Percentiles rank a stretch among this genome's conserved stretches.
phyloP scores from a whole-genome alignment of 2,888 invertebrate genomes.

The Bellardia bayeri region DNA sequence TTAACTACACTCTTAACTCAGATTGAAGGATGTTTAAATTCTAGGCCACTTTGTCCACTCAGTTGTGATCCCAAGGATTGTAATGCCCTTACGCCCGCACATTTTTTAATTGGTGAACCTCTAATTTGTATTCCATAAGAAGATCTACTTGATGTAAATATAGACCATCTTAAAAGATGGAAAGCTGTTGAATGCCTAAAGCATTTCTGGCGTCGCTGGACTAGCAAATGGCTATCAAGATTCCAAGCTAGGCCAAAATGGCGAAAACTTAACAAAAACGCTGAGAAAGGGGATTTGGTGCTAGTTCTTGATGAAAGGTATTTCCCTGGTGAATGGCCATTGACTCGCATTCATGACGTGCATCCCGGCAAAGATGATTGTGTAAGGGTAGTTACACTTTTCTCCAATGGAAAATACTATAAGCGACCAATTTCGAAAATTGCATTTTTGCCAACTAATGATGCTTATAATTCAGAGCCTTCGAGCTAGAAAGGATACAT shows the following conservation, averaged over 20 bases:
- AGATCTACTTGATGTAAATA: slow-evolving; percentile 44
- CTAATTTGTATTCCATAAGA: slow-evolving; percentile 31
- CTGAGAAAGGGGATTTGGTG: slow-evolving; percentile 60
- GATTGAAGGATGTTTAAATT: slow-evolving; percentile 61
- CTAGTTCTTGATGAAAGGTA: slow-evolving; percentile 55
- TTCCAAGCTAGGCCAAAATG: slow-evolving; percentile 61
- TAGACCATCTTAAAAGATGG: slow-evolving; percentile 53
- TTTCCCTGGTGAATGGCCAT: slow-evolving; percentile 48
- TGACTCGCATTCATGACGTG: slow-evolving; percentile 55
- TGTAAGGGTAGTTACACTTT: too few species aligned
- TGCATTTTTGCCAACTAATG: too few species aligned
- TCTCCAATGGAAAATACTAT: too few species aligned
- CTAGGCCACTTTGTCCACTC: slow-evolving; percentile 51
- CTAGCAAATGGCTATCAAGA: slow-evolving; percentile 56
- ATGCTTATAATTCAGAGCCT: too few species aligned
- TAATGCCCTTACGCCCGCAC: slow-evolving; percentile 48
- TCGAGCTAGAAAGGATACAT: too few species aligned
- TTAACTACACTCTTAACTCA: slow-evolving; percentile 53
- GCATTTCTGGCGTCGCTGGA: slow-evolving; percentile 71
- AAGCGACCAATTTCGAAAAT: too few species aligned
- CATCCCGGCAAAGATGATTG: slow-evolving; percentile 61
- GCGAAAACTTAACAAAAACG: slow-evolving; percentile 48
- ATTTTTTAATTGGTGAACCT: slow-evolving; percentile 59
- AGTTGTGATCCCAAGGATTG: slow-evolving; percentile 34
- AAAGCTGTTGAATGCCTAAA: slow-evolving; percentile 51